phyloP scores from a whole-genome alignment of 1,140 invertebrate species.

The Saccostrea cuccullata region DNA sequence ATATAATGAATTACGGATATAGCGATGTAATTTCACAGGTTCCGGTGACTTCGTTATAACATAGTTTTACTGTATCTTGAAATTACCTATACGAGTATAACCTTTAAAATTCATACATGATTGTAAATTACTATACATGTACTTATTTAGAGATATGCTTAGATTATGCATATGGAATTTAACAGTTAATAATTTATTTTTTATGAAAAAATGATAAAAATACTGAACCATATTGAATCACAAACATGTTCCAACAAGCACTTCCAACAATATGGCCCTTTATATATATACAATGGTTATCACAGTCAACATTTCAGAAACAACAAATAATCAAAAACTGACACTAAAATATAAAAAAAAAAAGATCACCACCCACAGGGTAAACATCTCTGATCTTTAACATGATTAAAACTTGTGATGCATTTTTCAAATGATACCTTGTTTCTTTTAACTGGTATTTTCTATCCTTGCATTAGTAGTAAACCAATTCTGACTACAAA shows the following conservation, averaged over 20 bases:
- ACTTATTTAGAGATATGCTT: background rate
- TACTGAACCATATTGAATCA: conserved; percentile 30
- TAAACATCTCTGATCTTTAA: background rate
- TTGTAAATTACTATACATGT: background rate
- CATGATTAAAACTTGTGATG: conserved; percentile 11
- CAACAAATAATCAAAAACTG: conserved; percentile 23
- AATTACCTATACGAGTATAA: too few relatives aligned
- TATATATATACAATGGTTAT: conserved; percentile 30
- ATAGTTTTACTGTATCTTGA: too few relatives aligned
- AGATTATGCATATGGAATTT: conserved; percentile 7
- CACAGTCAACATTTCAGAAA: conserved; percentile 30
- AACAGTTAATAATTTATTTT: background rate
- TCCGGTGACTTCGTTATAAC: too few relatives aligned
- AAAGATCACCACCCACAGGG: background rate
- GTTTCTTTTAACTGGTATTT: background rate
- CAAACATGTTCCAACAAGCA: conserved; percentile 25
- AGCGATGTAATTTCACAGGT: too few relatives aligned
- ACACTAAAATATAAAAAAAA: background rate
- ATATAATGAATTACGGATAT: too few relatives aligned
- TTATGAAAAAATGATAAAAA: background rate
- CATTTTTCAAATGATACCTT: background rate
- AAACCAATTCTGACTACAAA: too few relatives aligned
- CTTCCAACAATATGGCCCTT: conserved; percentile 30
- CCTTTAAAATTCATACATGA: too few relatives aligned
- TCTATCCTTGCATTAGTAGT: background rate